phyloP scores from a whole-genome alignment of 2,888 invertebrate species.

The Habrosyne pyritoides region DNA sequence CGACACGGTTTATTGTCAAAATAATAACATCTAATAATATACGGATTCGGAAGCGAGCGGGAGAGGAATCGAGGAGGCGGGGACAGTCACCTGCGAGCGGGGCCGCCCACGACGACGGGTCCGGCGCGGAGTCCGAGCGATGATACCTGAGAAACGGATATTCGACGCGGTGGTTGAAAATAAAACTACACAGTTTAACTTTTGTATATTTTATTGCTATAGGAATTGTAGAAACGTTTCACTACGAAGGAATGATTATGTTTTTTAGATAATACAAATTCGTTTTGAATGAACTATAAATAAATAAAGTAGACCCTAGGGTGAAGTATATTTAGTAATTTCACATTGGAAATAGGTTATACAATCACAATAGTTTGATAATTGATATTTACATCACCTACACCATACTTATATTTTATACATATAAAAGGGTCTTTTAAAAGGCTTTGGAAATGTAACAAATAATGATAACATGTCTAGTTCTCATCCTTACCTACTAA shows the following conservation, averaged over 20 bases:
- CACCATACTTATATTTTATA: background rate
- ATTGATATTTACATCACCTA: too few species aligned
- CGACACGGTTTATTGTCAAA: constrained; percentile 7
- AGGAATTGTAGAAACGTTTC: background rate
- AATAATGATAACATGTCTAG: background rate
- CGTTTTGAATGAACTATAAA: background rate
- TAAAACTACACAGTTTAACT: constrained; percentile 46
- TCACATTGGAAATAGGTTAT: background rate
- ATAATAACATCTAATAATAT: constrained; percentile 7
- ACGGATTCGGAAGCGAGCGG: constrained; percentile 12
- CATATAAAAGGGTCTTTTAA: background rate
- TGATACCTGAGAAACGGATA: constrained; percentile 23
- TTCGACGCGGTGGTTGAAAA: constrained; percentile 42
- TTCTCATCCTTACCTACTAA: background rate
- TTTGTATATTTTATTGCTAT: constrained; percentile 5
- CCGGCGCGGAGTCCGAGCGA: constrained; percentile 16
- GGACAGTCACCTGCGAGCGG: constrained; percentile 23
- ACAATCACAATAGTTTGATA: background rate
- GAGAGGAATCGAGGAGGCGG: constrained; percentile 18
- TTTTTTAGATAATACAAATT: background rate
- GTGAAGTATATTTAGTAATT: too few species aligned
- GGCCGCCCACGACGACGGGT: constrained; percentile 18
- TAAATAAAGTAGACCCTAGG: background rate
- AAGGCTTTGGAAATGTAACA: background rate
- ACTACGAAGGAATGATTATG: constrained; percentile 2